A percentile compares a stretch with the other conserved stretches of the same genome.
phyloP scores from a whole-genome alignment of 2,113 vertebrate genomes.

The Machaerirhynchus nigripectus region DNA sequence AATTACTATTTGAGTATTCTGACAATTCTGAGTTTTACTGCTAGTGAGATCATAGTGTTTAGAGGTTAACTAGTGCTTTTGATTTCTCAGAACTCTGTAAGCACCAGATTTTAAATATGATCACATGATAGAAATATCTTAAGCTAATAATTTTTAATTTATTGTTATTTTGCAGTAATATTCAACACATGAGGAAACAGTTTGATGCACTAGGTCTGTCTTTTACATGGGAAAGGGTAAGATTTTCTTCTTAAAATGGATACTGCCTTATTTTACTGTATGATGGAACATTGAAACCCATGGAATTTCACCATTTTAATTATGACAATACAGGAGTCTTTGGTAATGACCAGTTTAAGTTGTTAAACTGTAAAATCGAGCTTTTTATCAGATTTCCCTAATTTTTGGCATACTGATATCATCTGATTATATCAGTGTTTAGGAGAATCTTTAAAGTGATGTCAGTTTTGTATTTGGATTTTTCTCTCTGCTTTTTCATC shows the following conservation, averaged over 20 bases:
- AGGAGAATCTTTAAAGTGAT: background rate
- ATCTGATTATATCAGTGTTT: background rate
- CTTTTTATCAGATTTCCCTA: background rate
- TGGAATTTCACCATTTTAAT: background rate
- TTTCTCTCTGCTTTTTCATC: background rate
- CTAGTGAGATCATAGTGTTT: background rate
- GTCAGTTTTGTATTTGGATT: background rate
- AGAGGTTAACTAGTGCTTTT: background rate
- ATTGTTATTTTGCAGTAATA: conserved; percentile 81
- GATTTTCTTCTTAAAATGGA: conserved; percentile 1
- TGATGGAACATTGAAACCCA: background rate
- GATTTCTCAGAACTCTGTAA: background rate
- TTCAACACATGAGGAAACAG: conserved; percentile 89
- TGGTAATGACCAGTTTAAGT: background rate
- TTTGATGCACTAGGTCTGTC: conserved; percentile 88
- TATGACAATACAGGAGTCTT: background rate
- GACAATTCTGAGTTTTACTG: background rate
- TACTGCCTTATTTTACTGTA: background rate
- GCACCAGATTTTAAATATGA: background rate
- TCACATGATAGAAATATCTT: background rate
- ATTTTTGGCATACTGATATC: background rate
- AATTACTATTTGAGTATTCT: background rate
- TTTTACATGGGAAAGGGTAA: conserved; percentile 96
- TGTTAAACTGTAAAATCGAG: background rate
- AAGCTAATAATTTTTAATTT: background rate